Percentiles rank a stretch among this genome's conserved stretches.
These are phyloP conservation scores for Chrysocyon brachyurus DNA, from an alignment of 2,797 vertebrate species.

Conservation along the genomic window DNA sequence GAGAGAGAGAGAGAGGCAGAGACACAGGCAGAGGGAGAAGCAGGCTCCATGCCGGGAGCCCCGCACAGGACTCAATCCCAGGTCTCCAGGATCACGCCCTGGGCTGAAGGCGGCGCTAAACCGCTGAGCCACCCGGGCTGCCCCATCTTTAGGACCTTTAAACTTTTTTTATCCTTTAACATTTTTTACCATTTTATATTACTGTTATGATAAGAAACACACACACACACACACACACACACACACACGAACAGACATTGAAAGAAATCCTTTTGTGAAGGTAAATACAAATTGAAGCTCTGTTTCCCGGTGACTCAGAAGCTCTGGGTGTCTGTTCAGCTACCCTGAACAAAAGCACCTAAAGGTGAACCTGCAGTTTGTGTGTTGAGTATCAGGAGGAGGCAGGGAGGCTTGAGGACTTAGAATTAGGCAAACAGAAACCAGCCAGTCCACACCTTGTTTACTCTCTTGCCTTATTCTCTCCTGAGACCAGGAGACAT, in stretches of 20 bases:
- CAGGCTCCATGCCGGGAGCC: not conserved
- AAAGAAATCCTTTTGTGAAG: conserved; percentile 18
- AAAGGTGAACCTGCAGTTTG: not conserved
- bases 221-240: not conserved
- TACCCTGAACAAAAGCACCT: not conserved
- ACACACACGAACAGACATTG: not conserved
- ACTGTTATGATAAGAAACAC: not conserved
- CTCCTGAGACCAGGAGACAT: conserved; percentile 37
- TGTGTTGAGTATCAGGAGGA: not conserved
- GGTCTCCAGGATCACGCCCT: not conserved
- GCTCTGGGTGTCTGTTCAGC: not conserved
- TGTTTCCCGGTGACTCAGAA: conserved; percentile 33
- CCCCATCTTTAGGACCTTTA: not conserved
- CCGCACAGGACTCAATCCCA: not conserved
- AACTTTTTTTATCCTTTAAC: not conserved
- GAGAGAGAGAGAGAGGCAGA: not conserved
- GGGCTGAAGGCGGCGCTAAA: not conserved
- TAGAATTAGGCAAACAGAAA: conserved; percentile 80
- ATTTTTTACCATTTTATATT: not conserved
- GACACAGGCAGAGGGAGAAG: not conserved
- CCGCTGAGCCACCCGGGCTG: not conserved
- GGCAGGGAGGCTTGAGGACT: conserved; percentile 2
- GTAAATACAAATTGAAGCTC: not conserved
- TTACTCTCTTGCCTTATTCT: conserved; percentile 72
- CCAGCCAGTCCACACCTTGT: conserved; percentile 72